Evolutionary conservation across 2,113 vertebrate genomes (phyloP).

Genomic region (Gymnocephalus cernua): DNA sequence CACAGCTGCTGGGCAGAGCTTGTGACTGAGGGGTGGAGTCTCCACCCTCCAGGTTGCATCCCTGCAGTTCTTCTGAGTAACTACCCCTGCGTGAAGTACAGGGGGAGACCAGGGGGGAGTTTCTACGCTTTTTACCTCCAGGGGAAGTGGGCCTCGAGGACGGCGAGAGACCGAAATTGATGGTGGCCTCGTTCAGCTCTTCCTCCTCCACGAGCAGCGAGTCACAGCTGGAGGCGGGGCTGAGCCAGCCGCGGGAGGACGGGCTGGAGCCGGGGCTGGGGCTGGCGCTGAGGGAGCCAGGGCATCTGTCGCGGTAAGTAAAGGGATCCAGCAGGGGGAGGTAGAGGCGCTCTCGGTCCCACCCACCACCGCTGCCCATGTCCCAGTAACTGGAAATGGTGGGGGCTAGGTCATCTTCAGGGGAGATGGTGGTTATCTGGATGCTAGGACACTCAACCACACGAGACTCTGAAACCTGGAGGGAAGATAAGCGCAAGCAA

Average conservation of each 20-base stretch:
- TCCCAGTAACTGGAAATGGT: constrained; percentile 81
- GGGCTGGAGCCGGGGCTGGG: constrained; percentile 93
- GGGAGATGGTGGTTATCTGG: constrained; percentile 95
- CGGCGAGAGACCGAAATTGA: constrained; percentile 87
- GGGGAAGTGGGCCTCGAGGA: constrained; percentile 90
- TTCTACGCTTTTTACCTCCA: constrained; percentile 91
- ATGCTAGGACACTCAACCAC: constrained; percentile 94
- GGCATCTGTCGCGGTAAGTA: constrained; percentile 87
- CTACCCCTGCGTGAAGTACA: constrained; percentile 89
- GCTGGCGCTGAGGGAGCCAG: constrained; percentile 90
- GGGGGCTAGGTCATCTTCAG: constrained; percentile 81
- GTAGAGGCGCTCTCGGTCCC: constrained; percentile 88
- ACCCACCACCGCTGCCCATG: constrained; percentile 83
- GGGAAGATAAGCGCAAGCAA: background rate
- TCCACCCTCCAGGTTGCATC: constrained; percentile 71
- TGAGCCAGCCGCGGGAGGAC: constrained; percentile 91
- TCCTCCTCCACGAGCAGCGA: constrained; percentile 92
- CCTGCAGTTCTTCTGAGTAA: constrained; percentile 87
- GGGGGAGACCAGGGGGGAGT: constrained; percentile 85
- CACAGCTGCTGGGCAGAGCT: constrained; percentile 74
- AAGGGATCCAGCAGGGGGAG: constrained; percentile 90
- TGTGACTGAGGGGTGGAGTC: constrained; percentile 75
- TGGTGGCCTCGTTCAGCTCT: constrained; percentile 88
- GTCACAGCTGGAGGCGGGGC: constrained; percentile 91
- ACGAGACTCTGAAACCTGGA: constrained; percentile 84